phyloP scores from a whole-genome alignment of 2,113 vertebrate species.

The Oplegnathus fasciatus region DNA sequence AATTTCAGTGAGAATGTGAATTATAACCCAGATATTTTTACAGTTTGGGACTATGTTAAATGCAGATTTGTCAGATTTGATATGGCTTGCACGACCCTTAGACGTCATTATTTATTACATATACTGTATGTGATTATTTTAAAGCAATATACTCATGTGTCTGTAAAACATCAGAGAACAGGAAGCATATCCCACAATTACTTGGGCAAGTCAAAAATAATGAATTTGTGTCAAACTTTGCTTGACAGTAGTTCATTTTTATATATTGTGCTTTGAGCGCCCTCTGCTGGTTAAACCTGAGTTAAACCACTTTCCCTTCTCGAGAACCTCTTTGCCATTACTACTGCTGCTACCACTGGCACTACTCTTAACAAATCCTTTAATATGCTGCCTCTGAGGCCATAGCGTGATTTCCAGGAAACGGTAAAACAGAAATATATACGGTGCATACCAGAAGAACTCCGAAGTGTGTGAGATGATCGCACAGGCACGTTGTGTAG shows the following conservation, averaged over 20 bases:
- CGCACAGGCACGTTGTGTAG: conserved; percentile 91
- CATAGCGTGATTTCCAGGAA: background rate
- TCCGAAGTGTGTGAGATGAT: conserved; percentile 96
- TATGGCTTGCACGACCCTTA: background rate
- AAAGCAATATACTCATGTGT: background rate
- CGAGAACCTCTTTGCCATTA: background rate
- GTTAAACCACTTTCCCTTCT: background rate
- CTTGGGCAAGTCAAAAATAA: background rate
- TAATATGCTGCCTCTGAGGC: background rate
- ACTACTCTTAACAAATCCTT: background rate
- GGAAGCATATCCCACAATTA: background rate
- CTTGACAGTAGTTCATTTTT: background rate
- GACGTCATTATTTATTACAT: background rate
- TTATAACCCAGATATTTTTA: background rate
- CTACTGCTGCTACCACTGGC: background rate
- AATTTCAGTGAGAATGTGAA: background rate
- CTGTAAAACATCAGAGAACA: background rate
- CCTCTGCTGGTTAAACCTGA: conserved; percentile 50
- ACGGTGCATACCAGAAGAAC: conserved; percentile 88
- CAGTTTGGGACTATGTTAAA: background rate
- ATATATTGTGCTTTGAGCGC: conserved; percentile 15
- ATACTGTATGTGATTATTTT: background rate
- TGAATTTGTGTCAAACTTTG: background rate
- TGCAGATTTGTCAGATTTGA: background rate
- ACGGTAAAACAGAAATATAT: background rate